Percentiles rank a stretch among this genome's conserved stretches.
These are phyloP conservation scores for Nephrotoma flavescens DNA, from an alignment of 2,888 invertebrate genomes.

Conservation along the genomic window DNA sequence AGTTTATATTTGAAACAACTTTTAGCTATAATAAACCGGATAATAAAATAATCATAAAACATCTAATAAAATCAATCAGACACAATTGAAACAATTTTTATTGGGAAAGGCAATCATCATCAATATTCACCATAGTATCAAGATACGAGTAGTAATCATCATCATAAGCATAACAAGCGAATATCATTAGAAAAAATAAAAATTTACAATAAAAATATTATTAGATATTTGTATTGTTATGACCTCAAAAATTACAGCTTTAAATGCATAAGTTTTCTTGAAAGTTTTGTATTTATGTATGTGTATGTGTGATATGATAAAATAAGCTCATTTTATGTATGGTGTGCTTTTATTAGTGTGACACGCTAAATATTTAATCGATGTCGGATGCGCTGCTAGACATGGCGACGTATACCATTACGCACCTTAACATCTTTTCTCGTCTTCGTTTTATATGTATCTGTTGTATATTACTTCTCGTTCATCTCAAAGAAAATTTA, in stretches of 20 bases:
- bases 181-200: background rate
- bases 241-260: background rate
- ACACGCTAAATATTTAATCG: slow-evolving; percentile 15
- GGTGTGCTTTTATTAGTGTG: slow-evolving; percentile 6
- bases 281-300: background rate
- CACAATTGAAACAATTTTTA: background rate
- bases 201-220: background rate
- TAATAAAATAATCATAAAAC: background rate
- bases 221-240: background rate
- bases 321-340: background rate
- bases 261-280: background rate
- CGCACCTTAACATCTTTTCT: slow-evolving; percentile 15
- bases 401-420: slow-evolving; percentile 15
- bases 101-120: background rate
- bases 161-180: background rate
- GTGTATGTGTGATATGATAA: background rate
- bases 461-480: background rate
- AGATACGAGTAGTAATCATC: background rate
- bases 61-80: background rate
- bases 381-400: slow-evolving; percentile 16
- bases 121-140: background rate
- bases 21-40: background rate
- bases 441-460: background rate
- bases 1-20: background rate
- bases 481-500: background rate